These are phyloP conservation scores for Metalampra italica DNA, from an alignment of 2,888 invertebrate species.

Conservation along the genomic window DNA sequence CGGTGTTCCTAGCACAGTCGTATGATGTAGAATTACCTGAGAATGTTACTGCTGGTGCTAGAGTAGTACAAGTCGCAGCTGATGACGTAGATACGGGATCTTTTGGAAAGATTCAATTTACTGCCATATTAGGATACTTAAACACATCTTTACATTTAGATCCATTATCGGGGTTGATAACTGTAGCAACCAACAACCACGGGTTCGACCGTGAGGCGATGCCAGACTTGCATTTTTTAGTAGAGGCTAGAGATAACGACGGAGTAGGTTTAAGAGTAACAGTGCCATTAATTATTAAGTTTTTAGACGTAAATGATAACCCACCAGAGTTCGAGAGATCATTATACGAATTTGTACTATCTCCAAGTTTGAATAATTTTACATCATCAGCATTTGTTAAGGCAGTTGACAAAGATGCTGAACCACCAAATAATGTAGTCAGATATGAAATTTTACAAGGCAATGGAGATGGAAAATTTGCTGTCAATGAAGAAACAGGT, in stretches of 20 bases:
- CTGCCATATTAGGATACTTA: constrained; percentile 85
- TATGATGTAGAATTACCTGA: constrained; percentile 90
- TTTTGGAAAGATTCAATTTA: constrained; percentile 88
- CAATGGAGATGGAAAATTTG: constrained; percentile 86
- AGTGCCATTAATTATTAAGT: constrained; percentile 84
- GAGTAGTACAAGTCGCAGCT: constrained; percentile 87
- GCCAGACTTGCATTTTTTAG: constrained; percentile 86
- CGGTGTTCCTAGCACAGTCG: constrained; percentile 84
- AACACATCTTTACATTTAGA: constrained; percentile 89
- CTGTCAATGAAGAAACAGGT: constrained; percentile 86
- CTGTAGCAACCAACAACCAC: constrained; percentile 85
- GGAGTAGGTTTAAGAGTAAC: constrained; percentile 87
- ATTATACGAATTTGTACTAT: constrained; percentile 88
- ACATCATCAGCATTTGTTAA: constrained; percentile 88
- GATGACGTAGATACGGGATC: constrained; percentile 88
- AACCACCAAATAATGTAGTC: constrained; percentile 90
- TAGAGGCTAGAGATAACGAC: constrained; percentile 93
- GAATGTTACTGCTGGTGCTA: constrained; percentile 86
- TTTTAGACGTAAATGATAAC: constrained; percentile 92
- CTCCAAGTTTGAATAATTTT: constrained; percentile 85
- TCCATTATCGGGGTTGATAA: constrained; percentile 87
- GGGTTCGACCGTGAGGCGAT: constrained; percentile 90
- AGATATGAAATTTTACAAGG: constrained; percentile 90
- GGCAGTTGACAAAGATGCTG: constrained; percentile 90
- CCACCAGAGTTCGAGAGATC: constrained; percentile 89